phyloP scores from a whole-genome alignment of 2,797 vertebrate genomes.

The Melanotaenia trifasciata region DNA sequence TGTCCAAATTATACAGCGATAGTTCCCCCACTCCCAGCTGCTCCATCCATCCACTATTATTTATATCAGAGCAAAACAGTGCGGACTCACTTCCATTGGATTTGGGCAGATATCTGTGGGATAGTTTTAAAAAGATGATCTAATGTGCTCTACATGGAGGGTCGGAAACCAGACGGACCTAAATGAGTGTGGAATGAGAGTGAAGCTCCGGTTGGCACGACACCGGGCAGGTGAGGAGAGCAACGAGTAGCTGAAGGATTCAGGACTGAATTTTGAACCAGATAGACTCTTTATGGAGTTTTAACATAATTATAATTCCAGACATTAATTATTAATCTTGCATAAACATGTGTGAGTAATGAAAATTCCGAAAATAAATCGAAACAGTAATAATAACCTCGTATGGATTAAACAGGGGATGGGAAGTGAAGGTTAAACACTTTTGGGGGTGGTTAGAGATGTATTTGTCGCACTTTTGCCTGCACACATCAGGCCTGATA shows the following conservation, averaged over 20 bases:
- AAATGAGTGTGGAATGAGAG: slow-evolving; percentile 56
- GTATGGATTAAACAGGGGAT: neutral
- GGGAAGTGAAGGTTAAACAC: neutral
- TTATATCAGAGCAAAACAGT: slow-evolving; percentile 3
- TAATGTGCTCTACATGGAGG: slow-evolving; percentile 40
- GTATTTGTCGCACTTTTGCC: neutral
- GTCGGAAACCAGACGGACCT: slow-evolving; percentile 21
- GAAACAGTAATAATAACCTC: neutral
- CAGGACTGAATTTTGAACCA: slow-evolving; percentile 35
- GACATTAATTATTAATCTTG: neutral
- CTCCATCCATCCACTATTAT: slow-evolving; percentile 37
- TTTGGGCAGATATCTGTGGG: slow-evolving; percentile 10
- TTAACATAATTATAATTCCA: slow-evolving; percentile 22
- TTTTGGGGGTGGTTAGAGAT: neutral
- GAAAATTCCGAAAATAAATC: neutral
- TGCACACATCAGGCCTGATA: neutral
- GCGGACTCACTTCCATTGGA: neutral
- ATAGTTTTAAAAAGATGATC: slow-evolving; percentile 38
- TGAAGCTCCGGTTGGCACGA: slow-evolving; percentile 18
- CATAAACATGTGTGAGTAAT: neutral
- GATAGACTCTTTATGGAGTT: slow-evolving; percentile 2
- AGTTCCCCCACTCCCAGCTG: slow-evolving; percentile 28
- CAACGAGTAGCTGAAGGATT: slow-evolving; percentile 40
- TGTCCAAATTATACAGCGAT: slow-evolving; percentile 53
- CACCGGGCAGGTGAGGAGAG: slow-evolving; percentile 35